A percentile compares a stretch with the other conserved stretches of the same genome.
phyloP scores from a whole-genome alignment of 2,113 vertebrate species.

The Aegypius monachus region DNA sequence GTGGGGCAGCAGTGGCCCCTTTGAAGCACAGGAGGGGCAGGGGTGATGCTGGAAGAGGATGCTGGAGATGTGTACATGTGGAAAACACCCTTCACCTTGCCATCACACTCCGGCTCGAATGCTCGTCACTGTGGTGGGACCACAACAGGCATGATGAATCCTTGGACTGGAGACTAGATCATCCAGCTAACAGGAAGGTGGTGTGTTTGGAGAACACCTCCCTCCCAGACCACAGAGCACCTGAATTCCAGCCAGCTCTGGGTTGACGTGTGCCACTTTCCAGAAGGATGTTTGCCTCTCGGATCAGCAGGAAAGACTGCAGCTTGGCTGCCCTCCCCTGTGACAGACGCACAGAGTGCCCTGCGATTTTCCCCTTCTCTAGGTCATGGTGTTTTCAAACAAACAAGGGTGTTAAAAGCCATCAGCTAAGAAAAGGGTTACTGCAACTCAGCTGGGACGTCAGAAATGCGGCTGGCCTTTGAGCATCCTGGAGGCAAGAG shows the following conservation, averaged over 20 bases:
- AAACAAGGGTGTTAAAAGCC: not conserved
- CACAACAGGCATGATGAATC: not conserved
- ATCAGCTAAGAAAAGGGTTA: too few relatives aligned
- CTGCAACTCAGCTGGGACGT: not conserved
- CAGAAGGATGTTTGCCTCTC: not conserved
- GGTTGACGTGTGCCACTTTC: fast-evolving
- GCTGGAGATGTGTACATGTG: not conserved
- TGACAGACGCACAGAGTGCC: fast-evolving
- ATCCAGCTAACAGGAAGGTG: not conserved
- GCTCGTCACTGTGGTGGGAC: fast-evolving
- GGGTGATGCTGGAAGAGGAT: not conserved
- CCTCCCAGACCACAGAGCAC: not conserved
- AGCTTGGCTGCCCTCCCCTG: not conserved
- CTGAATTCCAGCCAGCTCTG: not conserved
- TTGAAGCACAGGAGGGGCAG: not conserved
- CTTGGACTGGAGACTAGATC: not conserved
- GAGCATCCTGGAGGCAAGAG: not conserved
- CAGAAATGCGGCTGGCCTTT: fast-evolving
- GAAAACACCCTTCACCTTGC: not conserved
- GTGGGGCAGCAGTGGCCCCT: not conserved
- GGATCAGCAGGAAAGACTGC: not conserved
- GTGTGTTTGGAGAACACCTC: not conserved
- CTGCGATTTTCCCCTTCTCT: too few relatives aligned
- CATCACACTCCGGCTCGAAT: fast-evolving
- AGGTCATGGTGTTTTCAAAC: not conserved